Evolutionary conservation across 35 echinoderm and acorn worm genomes (phyloP), one percentile per base, ranked within the genome.

Genomic region (Amphiura filiformis): DNA sequence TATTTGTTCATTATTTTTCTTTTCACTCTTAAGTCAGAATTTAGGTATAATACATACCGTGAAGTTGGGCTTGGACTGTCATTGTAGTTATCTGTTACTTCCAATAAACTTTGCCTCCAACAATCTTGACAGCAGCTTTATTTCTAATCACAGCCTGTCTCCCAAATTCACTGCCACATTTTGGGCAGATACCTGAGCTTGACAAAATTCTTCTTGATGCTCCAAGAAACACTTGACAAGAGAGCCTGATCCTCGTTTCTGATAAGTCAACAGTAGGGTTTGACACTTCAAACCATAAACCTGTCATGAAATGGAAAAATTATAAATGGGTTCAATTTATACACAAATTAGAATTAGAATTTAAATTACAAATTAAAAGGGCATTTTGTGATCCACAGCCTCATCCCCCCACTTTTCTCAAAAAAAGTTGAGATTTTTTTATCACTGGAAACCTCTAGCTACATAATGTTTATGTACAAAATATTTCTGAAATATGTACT

Each of bases 71-170:
- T 52, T 52, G 44, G 20, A 20, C 7, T 52, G 7, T n/a, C n/a
- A n/a, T n/a, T n/a, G n/a, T n/a, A n/a, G n/a, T n/a, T 20, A 52
- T 7, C 35, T 20, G 20, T 52, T 90, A 91, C 75, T 64, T 86
- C 84, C 83, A 91, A 36, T 88, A 91, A 28, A 92, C 90, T 79
- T 92, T 92, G 0, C 84, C 84, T 33, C 90, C 90, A 33, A 92
- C 56, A 36, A 92, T 81, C 38, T 92, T 92, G 39, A 92, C 33
- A 17, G 90, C 90, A 30, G 42, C 70, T 82, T 87, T 92, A 52
- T 92, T 86, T 84, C 57, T 92, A 28, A 92, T 92, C 18, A 82
- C 39, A 2, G 90, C 57, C 56, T 92, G 84, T 34, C 90, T 75
- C 7, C 90, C 90, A 77, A 92, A 92, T 36, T 78, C 34, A 15